These are phyloP conservation scores for Ictalurus punctatus DNA, from an alignment of 2,113 vertebrate species.

Conservation along the genomic window DNA sequence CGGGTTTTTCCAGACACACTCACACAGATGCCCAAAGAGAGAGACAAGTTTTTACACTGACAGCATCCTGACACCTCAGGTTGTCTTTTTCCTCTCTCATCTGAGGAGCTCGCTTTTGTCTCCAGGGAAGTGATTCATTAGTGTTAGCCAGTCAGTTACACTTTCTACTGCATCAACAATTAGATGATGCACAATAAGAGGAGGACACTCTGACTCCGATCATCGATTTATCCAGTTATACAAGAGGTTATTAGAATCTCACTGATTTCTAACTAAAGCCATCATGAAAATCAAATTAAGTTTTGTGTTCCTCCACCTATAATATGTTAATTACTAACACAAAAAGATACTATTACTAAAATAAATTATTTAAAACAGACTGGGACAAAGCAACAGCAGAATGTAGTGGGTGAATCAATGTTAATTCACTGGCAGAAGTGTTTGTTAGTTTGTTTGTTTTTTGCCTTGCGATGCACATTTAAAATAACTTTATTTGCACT, in stretches of 20 bases:
- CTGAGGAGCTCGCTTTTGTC: background rate
- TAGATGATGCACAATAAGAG: slow-evolving; percentile 11
- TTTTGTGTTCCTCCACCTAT: background rate
- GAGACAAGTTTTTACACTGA: slow-evolving; percentile 6
- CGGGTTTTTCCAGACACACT: background rate
- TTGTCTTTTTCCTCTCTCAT: background rate
- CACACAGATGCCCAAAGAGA: background rate
- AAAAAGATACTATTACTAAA: background rate
- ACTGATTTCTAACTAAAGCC: slow-evolving; percentile 8
- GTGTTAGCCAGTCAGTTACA: slow-evolving; percentile 61
- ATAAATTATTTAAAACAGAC: background rate
- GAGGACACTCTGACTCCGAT: slow-evolving; percentile 32
- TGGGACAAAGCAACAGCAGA: slow-evolving; percentile 2
- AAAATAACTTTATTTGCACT: slow-evolving; percentile 13
- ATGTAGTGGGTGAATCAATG: background rate
- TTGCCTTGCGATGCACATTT: background rate
- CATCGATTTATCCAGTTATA: slow-evolving; percentile 19
- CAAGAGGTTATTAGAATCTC: background rate
- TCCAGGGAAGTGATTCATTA: slow-evolving; percentile 53
- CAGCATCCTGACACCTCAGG: background rate
- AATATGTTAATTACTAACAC: background rate
- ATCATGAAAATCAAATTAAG: background rate
- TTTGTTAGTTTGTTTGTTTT: background rate
- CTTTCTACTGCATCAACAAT: slow-evolving; percentile 25
- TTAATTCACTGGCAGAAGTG: background rate